These are phyloP conservation scores for Chloropsis hardwickii DNA, from an alignment of 2,113 vertebrate species.

Conservation along the genomic window DNA sequence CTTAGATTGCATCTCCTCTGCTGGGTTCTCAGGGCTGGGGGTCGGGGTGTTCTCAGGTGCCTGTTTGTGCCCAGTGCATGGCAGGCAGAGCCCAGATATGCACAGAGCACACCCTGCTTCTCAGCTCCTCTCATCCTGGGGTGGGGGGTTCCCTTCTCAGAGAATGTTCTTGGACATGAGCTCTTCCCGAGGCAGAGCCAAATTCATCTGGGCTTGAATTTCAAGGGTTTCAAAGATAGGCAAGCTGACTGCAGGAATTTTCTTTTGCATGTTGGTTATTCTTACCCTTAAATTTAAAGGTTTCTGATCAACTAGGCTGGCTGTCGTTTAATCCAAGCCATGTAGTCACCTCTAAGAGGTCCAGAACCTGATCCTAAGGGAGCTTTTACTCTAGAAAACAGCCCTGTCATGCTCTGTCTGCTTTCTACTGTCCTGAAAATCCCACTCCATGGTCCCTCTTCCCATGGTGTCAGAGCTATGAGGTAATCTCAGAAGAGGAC, in stretches of 20 bases:
- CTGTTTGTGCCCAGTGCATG: neutral
- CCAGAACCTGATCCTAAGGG: neutral
- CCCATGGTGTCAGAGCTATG: neutral
- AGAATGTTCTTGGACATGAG: neutral
- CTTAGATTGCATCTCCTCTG: fast-evolving
- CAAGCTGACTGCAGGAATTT: neutral
- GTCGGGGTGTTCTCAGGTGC: too few relatives aligned
- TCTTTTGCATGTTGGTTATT: neutral
- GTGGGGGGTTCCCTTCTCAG: neutral
- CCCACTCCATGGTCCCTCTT: neutral
- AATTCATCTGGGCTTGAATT: neutral
- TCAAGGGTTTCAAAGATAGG: neutral
- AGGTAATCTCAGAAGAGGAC: neutral
- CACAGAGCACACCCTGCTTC: neutral
- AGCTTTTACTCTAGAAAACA: neutral
- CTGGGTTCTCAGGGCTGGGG: fast-evolving
- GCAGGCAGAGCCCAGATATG: neutral
- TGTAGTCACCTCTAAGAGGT: neutral
- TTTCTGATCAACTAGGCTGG: neutral
- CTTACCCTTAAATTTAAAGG: neutral
- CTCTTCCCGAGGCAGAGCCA: fast-evolving
- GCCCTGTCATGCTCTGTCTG: neutral
- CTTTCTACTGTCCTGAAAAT: neutral
- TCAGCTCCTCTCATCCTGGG: neutral
- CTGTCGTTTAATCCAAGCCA: neutral